Evolutionary conservation across 2,888 invertebrate genomes (phyloP).

Genomic region (Agrenia bidenticulata): DNA sequence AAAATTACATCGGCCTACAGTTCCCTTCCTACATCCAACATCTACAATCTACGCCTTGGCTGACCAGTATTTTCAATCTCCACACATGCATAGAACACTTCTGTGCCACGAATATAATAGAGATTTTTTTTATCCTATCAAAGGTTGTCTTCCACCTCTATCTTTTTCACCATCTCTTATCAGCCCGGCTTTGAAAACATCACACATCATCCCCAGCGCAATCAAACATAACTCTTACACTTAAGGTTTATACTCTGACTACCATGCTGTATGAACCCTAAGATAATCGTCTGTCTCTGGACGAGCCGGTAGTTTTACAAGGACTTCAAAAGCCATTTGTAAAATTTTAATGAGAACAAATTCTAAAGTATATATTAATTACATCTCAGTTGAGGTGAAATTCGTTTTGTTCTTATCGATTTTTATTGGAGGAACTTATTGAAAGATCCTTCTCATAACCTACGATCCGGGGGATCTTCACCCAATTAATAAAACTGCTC

Average conservation of each 20-base stretch:
- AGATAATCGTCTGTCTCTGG: too few species aligned
- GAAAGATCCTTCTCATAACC: constrained; percentile 20
- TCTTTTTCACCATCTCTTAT: constrained; percentile 28
- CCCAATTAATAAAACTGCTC: constrained; percentile 38
- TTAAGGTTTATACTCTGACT: too few species aligned
- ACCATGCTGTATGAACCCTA: too few species aligned
- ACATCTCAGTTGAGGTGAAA: background rate
- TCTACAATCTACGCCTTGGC: background rate
- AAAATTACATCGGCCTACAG: background rate
- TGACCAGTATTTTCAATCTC: constrained; percentile 1
- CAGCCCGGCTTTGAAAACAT: constrained; percentile 22
- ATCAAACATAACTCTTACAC: constrained; percentile 7
- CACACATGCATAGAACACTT: constrained; percentile 1
- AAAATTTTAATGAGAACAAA: background rate
- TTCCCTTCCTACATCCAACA: background rate
- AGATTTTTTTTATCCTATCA: background rate
- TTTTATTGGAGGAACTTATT: background rate
- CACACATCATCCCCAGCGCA: constrained; percentile 13
- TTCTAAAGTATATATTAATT: background rate
- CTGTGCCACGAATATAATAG: constrained; percentile 1
- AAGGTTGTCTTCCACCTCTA: constrained; percentile 7
- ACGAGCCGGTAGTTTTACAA: too few species aligned
- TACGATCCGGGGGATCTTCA: constrained; percentile 37
- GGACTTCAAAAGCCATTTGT: too few species aligned
- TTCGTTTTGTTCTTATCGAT: constrained; percentile 6